A percentile compares a stretch with the other conserved stretches of the same genome.
phyloP scores from a whole-genome alignment of 2,888 invertebrate species.

The Lamproptera curius region DNA sequence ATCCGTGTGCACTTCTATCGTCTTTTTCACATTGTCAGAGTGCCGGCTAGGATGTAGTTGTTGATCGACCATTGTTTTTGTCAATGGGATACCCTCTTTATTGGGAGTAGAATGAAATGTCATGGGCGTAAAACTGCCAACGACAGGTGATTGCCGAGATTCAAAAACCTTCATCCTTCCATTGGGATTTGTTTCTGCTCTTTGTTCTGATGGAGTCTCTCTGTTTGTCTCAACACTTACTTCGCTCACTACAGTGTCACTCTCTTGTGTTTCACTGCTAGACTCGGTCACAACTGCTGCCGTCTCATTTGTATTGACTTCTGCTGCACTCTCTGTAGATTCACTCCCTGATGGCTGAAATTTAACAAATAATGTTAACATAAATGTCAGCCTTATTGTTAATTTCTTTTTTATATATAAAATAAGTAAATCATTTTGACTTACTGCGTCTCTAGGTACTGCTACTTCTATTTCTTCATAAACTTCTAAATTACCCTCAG shows the following conservation, averaged over 20 bases:
- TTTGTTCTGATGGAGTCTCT: conserved; percentile 39
- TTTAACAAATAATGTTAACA: no score
- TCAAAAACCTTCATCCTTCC: conserved; percentile 64
- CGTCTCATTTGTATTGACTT: conserved; percentile 48
- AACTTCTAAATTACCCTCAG: conserved; percentile 70
- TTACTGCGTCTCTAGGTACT: no score
- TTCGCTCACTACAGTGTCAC: conserved; percentile 37
- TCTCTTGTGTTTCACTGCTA: conserved; percentile 35
- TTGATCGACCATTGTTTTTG: conserved; percentile 68
- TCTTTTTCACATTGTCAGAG: conserved; percentile 66
- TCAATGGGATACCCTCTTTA: conserved; percentile 66
- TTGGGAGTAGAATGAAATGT: conserved; percentile 69
- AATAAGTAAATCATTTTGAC: no score
- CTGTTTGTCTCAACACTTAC: conserved; percentile 38
- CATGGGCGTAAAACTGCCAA: conserved; percentile 62
- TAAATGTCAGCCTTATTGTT: no score
- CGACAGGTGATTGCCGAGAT: conserved; percentile 61
- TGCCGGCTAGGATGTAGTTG: conserved; percentile 65
- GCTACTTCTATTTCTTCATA: conserved; percentile 73
- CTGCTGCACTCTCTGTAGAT: conserved; percentile 51
- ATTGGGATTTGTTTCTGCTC: conserved; percentile 54
- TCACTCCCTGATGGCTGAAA: conserved; percentile 56
- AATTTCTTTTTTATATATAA: no score
- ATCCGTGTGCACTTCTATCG: conserved; percentile 69
- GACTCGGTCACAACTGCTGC: conserved; percentile 41